Percentiles rank a stretch among this genome's conserved stretches.
These are phyloP conservation scores for Camptogramma bilineatum DNA, from an alignment of 2,888 invertebrate genomes.

Conservation along the genomic window DNA sequence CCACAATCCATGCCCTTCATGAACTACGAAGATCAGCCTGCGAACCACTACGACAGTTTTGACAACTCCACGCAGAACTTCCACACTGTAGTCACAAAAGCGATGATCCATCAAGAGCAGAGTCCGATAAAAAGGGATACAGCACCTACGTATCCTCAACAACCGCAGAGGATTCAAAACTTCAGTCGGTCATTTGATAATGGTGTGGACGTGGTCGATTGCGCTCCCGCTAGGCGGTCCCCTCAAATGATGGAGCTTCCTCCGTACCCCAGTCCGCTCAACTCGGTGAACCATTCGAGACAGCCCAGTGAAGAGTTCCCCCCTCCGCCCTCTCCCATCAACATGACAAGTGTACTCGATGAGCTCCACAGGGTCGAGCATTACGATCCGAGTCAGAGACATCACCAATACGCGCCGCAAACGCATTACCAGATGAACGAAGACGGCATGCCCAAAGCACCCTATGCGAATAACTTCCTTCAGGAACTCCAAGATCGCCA, in stretches of 20 bases:
- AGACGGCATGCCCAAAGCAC: conserved; percentile 39
- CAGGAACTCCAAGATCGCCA: conserved; percentile 90
- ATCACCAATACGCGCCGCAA: conserved; percentile 29
- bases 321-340: conserved; percentile 93
- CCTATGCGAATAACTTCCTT: conserved; percentile 87
- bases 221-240: conserved; percentile 74
- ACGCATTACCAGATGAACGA: conserved; percentile 52
- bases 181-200: conserved; percentile 74
- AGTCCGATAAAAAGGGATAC: conserved; percentile 86
- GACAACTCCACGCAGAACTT: conserved; percentile 82
- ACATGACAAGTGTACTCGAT: conserved; percentile 87
- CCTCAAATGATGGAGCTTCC: conserved; percentile 87
- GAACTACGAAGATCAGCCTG: conserved; percentile 80
- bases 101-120: conserved; percentile 94
- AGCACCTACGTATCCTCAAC: conserved; percentile 35
- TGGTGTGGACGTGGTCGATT: conserved; percentile 88
- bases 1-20: conserved; percentile 87
- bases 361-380: conserved; percentile 80
- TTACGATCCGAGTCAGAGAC: conserved; percentile 44
- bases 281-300: conserved; percentile 91
- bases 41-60: conserved; percentile 69
- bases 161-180: conserved; percentile 63
- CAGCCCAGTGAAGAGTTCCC: conserved; percentile 96
- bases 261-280: conserved; percentile 92
- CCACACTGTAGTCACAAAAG: conserved; percentile 91